A percentile compares a stretch with the other conserved stretches of the same genome.
Conservation (phyloP, 2,797 vertebrate genomes). For the Rhinichthys osculus region DNA sequence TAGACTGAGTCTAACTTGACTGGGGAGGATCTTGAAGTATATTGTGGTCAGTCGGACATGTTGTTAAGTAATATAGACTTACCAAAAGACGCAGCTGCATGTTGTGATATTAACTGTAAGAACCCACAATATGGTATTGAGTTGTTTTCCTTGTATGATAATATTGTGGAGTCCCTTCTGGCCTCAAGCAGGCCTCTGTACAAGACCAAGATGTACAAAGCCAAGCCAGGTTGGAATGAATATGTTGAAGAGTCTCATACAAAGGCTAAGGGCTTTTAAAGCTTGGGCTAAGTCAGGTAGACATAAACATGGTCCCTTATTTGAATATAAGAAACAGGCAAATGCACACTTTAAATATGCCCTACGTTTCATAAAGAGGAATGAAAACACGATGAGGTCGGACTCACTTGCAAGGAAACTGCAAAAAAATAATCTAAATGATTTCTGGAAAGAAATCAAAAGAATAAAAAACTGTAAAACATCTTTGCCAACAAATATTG, state of each 20-base stretch:
- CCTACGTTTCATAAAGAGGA: not conserved
- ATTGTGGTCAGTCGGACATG: not conserved
- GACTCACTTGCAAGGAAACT: not conserved
- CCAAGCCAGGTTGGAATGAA: too few relatives aligned
- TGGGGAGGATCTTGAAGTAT: not conserved
- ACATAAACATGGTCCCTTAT: not conserved
- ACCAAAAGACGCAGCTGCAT: too few relatives aligned
- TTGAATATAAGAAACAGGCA: too few relatives aligned
- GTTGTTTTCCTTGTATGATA: too few relatives aligned
- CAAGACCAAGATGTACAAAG: too few relatives aligned
- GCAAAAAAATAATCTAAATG: not conserved
- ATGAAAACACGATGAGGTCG: not conserved
- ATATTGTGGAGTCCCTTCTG: too few relatives aligned
- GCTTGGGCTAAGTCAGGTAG: not conserved
- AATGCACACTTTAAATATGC: not conserved
- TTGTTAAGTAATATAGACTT: too few relatives aligned
- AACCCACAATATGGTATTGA: too few relatives aligned
- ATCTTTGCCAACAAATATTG: not conserved
- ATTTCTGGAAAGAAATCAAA: conserved; percentile 1
- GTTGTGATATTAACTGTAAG: too few relatives aligned
- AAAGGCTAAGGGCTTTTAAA: too few relatives aligned
- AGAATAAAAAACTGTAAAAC: not conserved
- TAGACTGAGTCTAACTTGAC: not conserved
- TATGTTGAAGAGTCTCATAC: too few relatives aligned
- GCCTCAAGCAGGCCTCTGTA: too few relatives aligned